Evolutionary conservation across 92 coral and sea anemone species (phyloP).

Genomic region (Zoanthus gigantus): DNA sequence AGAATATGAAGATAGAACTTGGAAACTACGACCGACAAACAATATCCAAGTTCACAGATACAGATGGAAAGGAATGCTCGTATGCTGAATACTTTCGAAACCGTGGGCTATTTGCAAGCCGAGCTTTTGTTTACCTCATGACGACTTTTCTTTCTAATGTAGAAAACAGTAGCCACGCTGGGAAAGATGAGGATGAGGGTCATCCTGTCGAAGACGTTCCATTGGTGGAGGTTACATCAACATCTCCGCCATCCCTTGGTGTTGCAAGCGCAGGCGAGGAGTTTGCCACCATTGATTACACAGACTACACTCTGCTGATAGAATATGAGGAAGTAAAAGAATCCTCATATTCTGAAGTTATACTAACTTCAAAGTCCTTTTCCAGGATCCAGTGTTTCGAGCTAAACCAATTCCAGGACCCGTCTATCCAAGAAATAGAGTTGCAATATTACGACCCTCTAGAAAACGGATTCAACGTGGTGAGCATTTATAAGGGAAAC

Average conservation of each 20-base stretch:
- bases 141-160: not conserved
- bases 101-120: not conserved
- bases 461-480: not conserved
- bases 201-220: conserved; percentile 8
- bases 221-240: not conserved
- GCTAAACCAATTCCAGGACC: not conserved
- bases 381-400: not conserved
- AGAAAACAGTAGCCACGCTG: not conserved
- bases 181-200: not conserved
- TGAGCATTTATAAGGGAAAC: not conserved
- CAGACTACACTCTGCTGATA: conserved; percentile 25
- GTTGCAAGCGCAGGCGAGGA: conserved; percentile 22
- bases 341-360: conserved; percentile 27
- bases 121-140: conserved; percentile 1
- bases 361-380: conserved; percentile 6
- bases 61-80: not conserved
- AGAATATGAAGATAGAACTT: not conserved
- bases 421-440: not conserved
- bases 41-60: conserved; percentile 2
- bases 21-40: conserved; percentile 4
- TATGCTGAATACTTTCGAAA: not conserved
- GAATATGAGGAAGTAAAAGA: conserved; percentile 20
- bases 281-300: conserved; percentile 27
- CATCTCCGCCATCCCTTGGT: conserved; percentile 24
- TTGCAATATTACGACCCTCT: not conserved